Evolutionary conservation across 1,140 invertebrate genomes (phyloP).

Genomic region (Ganaspis sp.): DNA sequence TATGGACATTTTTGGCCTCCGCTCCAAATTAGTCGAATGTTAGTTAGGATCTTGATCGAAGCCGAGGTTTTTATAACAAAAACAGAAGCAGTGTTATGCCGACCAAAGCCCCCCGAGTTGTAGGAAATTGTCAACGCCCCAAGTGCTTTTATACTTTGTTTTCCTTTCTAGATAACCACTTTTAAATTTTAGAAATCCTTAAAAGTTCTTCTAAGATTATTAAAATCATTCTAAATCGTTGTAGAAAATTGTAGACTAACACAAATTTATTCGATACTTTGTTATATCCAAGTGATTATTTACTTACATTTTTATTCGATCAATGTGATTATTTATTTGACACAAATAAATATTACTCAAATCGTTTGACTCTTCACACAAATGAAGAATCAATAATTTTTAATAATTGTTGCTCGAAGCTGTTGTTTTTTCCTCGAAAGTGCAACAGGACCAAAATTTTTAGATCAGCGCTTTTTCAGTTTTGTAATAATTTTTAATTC

Average conservation of each 20-base stretch:
- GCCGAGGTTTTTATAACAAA: conserved; percentile 1
- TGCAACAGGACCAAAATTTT: too few species aligned
- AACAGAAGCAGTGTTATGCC: not conserved
- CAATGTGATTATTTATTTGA: too few species aligned
- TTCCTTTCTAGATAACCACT: conserved; percentile 50
- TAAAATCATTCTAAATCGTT: too few species aligned
- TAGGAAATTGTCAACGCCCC: conserved; percentile 55
- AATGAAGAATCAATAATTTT: too few species aligned
- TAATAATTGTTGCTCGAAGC: too few species aligned
- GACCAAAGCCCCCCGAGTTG: not conserved
- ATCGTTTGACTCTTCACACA: too few species aligned
- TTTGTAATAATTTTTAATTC: conserved; percentile 9
- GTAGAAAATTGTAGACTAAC: too few species aligned
- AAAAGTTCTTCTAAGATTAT: not conserved
- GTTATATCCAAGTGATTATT: too few species aligned
- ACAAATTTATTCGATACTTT: not conserved
- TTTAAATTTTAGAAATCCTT: not conserved
- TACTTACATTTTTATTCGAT: too few species aligned
- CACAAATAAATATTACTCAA: too few species aligned
- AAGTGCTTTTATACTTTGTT: conserved; percentile 57
- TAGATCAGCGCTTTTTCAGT: too few species aligned
- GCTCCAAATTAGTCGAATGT: conserved; percentile 23
- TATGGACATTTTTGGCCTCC: conserved; percentile 22
- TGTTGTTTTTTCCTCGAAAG: too few species aligned
- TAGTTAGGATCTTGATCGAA: conserved; percentile 27